Evolutionary conservation across 1,140 invertebrate genomes (phyloP).

Genomic region (Drosophila burlai): DNA sequence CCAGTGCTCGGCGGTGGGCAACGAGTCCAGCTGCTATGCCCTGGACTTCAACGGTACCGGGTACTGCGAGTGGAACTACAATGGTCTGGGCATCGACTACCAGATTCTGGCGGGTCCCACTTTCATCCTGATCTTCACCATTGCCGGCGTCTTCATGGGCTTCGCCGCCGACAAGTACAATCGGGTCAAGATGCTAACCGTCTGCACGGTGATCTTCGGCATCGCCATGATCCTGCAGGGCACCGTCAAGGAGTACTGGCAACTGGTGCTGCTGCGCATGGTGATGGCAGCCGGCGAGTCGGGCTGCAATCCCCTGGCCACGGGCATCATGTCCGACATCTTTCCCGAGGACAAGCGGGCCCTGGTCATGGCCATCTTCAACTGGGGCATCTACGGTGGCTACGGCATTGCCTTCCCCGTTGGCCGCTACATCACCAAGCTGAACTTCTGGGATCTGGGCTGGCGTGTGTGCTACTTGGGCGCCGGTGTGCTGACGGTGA

Average conservation of each 20-base stretch:
- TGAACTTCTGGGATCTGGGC: conserved; percentile 92
- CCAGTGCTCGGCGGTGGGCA: conserved; percentile 86
- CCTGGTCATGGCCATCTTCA: conserved; percentile 96
- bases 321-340: conserved; percentile 93
- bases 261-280: conserved; percentile 94
- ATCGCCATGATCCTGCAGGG: conserved; percentile 93
- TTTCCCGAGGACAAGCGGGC: conserved; percentile 93
- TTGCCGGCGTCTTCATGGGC: conserved; percentile 94
- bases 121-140: conserved; percentile 96
- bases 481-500: conserved; percentile 92
- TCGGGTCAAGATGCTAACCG: conserved; percentile 90
- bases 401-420: conserved; percentile 97
- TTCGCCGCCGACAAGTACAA: conserved; percentile 92
- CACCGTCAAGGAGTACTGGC: conserved; percentile 94
- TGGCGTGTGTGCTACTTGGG: conserved; percentile 96
- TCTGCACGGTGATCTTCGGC: conserved; percentile 93
- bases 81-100: conserved; percentile 95
- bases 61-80: conserved; percentile 96
- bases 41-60: conserved; percentile 89
- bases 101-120: conserved; percentile 96
- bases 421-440: conserved; percentile 93
- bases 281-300: conserved; percentile 94
- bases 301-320: conserved; percentile 95
- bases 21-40: conserved; percentile 87
- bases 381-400: conserved; percentile 98